These are phyloP conservation scores for Phylloscopus collybita DNA, from an alignment of 2,797 vertebrate species.

Conservation along the genomic window DNA sequence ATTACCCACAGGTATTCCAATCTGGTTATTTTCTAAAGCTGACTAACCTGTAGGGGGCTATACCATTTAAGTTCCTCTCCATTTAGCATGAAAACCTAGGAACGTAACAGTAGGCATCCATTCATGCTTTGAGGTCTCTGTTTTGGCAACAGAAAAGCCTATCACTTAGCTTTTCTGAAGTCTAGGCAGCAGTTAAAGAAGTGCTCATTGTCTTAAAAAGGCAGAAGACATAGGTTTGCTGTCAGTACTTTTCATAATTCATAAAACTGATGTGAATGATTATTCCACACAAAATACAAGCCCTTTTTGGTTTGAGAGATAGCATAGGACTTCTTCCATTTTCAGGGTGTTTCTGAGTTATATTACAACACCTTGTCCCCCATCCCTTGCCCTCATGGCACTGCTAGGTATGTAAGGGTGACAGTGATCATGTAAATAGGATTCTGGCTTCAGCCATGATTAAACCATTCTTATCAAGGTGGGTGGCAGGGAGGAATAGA, in stretches of 20 bases:
- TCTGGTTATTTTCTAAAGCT: background rate
- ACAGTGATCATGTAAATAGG: fast-evolving
- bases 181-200: background rate
- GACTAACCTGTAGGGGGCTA: background rate
- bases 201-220: background rate
- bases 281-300: background rate
- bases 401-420: background rate
- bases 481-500: background rate
- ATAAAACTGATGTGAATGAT: background rate
- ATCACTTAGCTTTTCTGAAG: background rate
- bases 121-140: background rate
- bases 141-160: background rate
- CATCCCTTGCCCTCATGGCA: background rate
- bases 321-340: background rate
- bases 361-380: no score
- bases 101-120: background rate
- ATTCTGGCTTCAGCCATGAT: background rate
- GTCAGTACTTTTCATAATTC: background rate
- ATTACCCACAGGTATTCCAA: background rate
- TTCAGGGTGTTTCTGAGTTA: background rate
- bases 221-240: background rate
- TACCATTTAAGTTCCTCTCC: background rate
- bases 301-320: background rate
- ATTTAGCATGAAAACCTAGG: background rate
- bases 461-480: fast-evolving